These are phyloP conservation scores for Ethmia dodecea DNA, from an alignment of 2,888 invertebrate species.

Conservation along the genomic window DNA sequence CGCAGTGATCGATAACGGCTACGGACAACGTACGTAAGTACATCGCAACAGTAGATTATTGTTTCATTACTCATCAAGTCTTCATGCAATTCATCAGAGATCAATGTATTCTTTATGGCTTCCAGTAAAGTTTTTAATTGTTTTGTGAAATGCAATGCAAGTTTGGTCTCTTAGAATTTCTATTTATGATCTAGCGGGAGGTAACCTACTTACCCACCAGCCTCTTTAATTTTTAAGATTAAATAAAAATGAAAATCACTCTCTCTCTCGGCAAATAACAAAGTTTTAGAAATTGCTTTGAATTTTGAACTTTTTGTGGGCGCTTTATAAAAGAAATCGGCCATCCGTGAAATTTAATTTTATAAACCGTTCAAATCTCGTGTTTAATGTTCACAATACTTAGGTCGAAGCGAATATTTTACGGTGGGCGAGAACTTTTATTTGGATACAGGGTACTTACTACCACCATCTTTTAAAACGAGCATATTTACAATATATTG, in stretches of 20 bases:
- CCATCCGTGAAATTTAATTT: slow-evolving; percentile 64
- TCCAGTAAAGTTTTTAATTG: slow-evolving; percentile 1
- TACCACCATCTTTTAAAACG: no score
- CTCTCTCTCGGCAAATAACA: no score
- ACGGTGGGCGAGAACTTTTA: slow-evolving; percentile 20
- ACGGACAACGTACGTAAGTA: no score
- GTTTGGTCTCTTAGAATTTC: no score
- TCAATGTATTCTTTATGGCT: slow-evolving; percentile 14
- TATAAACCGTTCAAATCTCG: slow-evolving; percentile 50
- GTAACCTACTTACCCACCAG: no score
- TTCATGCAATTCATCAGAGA: no score
- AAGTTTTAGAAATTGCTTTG: slow-evolving; percentile 3
- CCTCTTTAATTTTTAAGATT: no score
- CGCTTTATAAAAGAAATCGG: slow-evolving; percentile 42
- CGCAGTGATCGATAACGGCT: no score
- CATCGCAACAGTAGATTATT: slow-evolving; percentile 8
- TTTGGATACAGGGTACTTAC: slow-evolving; percentile 6
- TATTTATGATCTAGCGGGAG: no score
- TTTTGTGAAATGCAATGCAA: not conserved
- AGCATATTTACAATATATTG: no score
- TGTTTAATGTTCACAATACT: slow-evolving; percentile 21
- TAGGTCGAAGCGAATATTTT: slow-evolving; percentile 17
- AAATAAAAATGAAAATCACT: no score
- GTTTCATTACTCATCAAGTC: slow-evolving; percentile 10
- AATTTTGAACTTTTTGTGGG: slow-evolving; percentile 30